Base-by-base conservation (phyloP, 2,797 vertebrate species). In the Myotis planiceps region DNA sequence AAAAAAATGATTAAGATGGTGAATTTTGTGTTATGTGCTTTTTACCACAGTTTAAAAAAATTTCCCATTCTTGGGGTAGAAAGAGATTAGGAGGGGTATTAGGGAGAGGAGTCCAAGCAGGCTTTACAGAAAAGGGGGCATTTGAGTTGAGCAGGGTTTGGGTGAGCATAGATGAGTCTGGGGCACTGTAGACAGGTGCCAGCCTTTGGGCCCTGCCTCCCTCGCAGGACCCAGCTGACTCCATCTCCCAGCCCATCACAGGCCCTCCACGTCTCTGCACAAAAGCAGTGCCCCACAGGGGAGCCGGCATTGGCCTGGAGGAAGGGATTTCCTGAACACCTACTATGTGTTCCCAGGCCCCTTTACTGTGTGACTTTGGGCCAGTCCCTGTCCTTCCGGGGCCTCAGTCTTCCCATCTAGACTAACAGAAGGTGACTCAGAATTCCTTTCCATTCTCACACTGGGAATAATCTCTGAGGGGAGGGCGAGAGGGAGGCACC, bases 311-410 rank as follows among this genome's bases (percentile, higher is more conserved):
- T 29, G 32, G 15, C 53, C 37, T 60, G 49, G 25, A 92, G 87
- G 34, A 65, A 90, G 65, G 9, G n/a, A 75, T 60, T 86, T 74
- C 75, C 34, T 89, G 45, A 80, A 68, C 3, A 81, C 9, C 55
- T 68, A 66, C 42, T 84, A 14, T 49, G 65, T 37, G 27, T 9
- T 65, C 37, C 68, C 27, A 69, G n/a, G 19, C 19, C 63, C 18
- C 53, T 29, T 92, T 65, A 71, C 25, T 37, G 2, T 8, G 53
- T 45, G 82, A 80, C 16, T 27, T 65, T 25, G 16, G 23, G 8
- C 29, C 47, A 68, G 23, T 29, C 80, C 63, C 27, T 88, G 14
- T 93, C 45, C 55, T 79, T 37, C 12, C 32, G 42, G 27, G 47
- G 68, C n/a, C 58, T 88, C 69, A 10, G 42, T 65, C 49, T 91